Conservation (phyloP, 2,797 vertebrate species). For the Agapornis canus region DNA sequence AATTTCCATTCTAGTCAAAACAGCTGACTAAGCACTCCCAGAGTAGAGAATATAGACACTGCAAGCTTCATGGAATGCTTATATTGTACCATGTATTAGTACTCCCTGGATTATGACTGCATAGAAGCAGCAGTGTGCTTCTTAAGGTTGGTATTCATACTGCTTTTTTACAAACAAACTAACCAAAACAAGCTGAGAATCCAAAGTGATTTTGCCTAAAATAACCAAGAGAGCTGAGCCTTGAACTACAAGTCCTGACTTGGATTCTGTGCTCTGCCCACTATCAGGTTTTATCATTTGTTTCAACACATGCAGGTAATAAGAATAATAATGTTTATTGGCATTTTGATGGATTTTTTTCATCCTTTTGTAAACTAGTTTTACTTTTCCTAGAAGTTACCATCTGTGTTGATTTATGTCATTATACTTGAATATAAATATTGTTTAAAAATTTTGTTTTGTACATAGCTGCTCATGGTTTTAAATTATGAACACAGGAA, state of each 20-base stretch:
- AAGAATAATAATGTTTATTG: background rate
- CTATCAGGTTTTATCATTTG: background rate
- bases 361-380: background rate
- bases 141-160: background rate
- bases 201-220: background rate
- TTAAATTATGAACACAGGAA: background rate
- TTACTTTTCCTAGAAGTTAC: background rate
- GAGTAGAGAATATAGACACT: background rate
- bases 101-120: background rate
- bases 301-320: slow-evolving; percentile 5
- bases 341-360: background rate
- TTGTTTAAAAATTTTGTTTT: background rate
- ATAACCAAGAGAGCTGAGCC: background rate
- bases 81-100: background rate
- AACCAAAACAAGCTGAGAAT: background rate
- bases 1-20: background rate
- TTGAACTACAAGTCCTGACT: background rate
- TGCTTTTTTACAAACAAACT: background rate
- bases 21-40: background rate
- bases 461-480: background rate
- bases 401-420: background rate
- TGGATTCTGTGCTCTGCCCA: background rate
- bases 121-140: background rate
- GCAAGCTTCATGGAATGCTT: background rate
- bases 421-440: background rate